Evolutionary conservation across 2,113 vertebrate genomes (phyloP), one percentile per base, ranked within the genome.

Genomic region (Nyctereutes procyonoides): DNA sequence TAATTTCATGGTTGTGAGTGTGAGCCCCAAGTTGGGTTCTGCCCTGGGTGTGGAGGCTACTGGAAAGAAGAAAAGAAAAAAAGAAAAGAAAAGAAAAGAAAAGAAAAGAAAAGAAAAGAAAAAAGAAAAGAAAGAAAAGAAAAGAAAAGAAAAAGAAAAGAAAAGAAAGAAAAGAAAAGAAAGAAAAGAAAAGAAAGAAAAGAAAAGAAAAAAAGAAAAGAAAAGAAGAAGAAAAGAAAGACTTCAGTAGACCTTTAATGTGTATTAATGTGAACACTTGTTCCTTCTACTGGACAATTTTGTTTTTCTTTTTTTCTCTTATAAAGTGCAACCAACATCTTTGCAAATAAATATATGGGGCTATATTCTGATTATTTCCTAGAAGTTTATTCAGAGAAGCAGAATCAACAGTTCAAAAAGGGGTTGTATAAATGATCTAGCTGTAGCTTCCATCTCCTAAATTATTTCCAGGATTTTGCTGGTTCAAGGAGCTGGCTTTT

Each of bases 391-490:
- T 86, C 38, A 48, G 11, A 53, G 58, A 38, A 89, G n/a, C 32
- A 77, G 22, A 92, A 89, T 19, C 13, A 84, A 76, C 0, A 53
- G 1, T 28, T 63, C 32, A 53, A 53, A 74, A 77, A 60, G 22
- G 11, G 8, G 19, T 62, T 55, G 11, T 55, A 73, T 53, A 43
- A 19, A 30, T 85, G 3, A 79, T 77, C 12, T 95, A 65, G 6
- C 35, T 76, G 32, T 56, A 73, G 14, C 30, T 69, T 83, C 28
- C 1, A 26, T 83, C 7, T 83, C 12, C 48, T 86, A 83, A 84
- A 51, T 80, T 89, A 83, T 95, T 96, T 88, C 76, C 32, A 82
- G 63, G 15, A 90, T 92, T 94, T 24, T 92, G 14, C 19, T 80
- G 43, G 30, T 35, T 11, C 35, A 26, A 95, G 8, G 19, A 58